phyloP scores from a whole-genome alignment of 2,113 vertebrate species.

The Eclectus roratus region DNA sequence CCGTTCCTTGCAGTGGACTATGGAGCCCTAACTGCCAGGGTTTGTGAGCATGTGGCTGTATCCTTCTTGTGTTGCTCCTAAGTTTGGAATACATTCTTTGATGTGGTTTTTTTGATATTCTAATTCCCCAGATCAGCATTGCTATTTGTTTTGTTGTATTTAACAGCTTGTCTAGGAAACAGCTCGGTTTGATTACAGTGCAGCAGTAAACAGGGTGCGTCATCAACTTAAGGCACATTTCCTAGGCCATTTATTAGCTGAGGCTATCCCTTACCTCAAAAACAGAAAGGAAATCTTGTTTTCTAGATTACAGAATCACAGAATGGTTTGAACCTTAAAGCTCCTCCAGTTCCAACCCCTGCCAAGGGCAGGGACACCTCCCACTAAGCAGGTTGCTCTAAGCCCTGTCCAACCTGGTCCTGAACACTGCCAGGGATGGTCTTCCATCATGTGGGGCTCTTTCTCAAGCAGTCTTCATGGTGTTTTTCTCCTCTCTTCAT shows the following conservation, averaged over 20 bases:
- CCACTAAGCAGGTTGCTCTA: not conserved
- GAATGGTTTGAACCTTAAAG: not conserved
- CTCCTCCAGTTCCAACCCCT: not conserved
- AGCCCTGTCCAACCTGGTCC: not conserved
- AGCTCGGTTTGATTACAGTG: not conserved
- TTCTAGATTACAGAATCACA: not conserved
- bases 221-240: not conserved
- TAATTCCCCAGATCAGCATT: not conserved
- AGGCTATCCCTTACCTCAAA: not conserved
- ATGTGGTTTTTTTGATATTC: accelerated
- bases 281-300: not conserved
- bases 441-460: not conserved
- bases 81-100: not conserved
- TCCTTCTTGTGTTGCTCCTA: not conserved
- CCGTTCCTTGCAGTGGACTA: no score
- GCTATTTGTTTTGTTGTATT: not conserved
- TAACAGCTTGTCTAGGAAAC: not conserved
- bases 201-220: not conserved
- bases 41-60: accelerated
- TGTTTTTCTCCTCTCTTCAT: not conserved
- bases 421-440: not conserved
- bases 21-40: accelerated
- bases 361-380: not conserved
- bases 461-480: not conserved
- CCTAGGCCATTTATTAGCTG: not conserved